phyloP scores from a whole-genome alignment of 2,888 invertebrate species.

The Escarpia spicata region DNA sequence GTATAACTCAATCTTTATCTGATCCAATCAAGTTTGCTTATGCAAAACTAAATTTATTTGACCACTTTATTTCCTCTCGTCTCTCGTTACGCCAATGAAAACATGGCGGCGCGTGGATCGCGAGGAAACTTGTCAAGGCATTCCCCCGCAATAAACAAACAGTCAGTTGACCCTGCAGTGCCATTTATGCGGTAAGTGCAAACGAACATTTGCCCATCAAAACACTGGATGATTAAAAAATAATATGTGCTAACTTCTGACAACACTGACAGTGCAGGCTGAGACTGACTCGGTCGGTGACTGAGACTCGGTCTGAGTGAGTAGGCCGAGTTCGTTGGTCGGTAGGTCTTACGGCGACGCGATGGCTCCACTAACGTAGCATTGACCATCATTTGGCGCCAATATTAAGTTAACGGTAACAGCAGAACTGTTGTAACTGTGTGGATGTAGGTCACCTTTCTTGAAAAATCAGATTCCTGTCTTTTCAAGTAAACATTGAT shows the following conservation, averaged over 20 bases:
- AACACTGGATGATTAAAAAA: background rate
- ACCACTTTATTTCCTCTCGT: background rate
- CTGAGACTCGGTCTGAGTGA: too few species aligned
- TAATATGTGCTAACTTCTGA: background rate
- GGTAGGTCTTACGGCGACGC: too few species aligned
- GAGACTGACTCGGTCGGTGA: too few species aligned
- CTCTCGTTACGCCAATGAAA: background rate
- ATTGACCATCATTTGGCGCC: background rate
- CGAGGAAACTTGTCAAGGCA: background rate
- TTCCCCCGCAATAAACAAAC: background rate
- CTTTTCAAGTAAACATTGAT: background rate
- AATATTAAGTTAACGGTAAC: too few species aligned
- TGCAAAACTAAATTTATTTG: background rate
- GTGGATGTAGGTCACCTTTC: background rate
- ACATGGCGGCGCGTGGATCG: constrained; percentile 12
- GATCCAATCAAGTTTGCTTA: background rate
- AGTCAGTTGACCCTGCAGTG: background rate
- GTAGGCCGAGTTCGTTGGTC: too few species aligned
- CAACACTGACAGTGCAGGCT: too few species aligned
- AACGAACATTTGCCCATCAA: background rate
- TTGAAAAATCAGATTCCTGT: background rate
- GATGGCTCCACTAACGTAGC: too few species aligned
- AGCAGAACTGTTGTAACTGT: background rate
- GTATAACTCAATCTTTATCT: background rate
- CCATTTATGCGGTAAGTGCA: background rate